Evolutionary conservation across 2,113 vertebrate species (phyloP), one percentile per base, ranked within the genome.

Genomic region (Halichoerus grypus): DNA sequence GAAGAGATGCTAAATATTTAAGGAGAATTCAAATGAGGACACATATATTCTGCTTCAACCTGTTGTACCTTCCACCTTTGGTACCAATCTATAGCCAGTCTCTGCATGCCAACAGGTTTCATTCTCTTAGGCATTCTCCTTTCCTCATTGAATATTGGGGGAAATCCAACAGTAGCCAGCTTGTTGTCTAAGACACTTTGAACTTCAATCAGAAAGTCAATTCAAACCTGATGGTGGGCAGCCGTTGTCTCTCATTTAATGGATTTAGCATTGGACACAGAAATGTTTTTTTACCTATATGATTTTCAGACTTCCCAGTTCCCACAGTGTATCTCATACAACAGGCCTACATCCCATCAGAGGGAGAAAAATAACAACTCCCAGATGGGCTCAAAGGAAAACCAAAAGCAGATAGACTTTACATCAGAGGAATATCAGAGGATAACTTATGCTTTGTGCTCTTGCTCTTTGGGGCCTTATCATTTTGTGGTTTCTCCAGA

Each of bases 21-120:
- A 57, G 69, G n/a, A 71, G 39, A 92, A 69, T 74, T 79, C 21
- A 97, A 94, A 96, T 55, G 61, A 95, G 55, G 12, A 79, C 51
- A 89, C 65, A 72, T 21, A 33, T 19, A 57, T 36, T 85, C 26
- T 74, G 42, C n/a, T 79, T 91, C 72, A 93, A 10, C 5, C 4
- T 57, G 51, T 33, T 79, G 61, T 88, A 81, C 15, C 33, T 90
- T 63, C 55, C 36, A 46, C 4, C 33, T 83, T 83, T 16, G 4
- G 9, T 67, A 18, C 24, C 46, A 92, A 28, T 5, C n/a, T 51
- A 7, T 33, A 89, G 46, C 67, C 31, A 51, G 11, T 69, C 39
- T 51, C 5, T 7, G 28, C 19, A 19, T 28, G 28, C 53, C n/a
- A 53, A 14, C 26, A 39, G 31, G 3, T 53, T 81, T 80, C 18